Percentiles rank a stretch among this genome's conserved stretches.
Conservation (phyloP, 2,888 invertebrate genomes). For the Cyclophora punctaria region DNA sequence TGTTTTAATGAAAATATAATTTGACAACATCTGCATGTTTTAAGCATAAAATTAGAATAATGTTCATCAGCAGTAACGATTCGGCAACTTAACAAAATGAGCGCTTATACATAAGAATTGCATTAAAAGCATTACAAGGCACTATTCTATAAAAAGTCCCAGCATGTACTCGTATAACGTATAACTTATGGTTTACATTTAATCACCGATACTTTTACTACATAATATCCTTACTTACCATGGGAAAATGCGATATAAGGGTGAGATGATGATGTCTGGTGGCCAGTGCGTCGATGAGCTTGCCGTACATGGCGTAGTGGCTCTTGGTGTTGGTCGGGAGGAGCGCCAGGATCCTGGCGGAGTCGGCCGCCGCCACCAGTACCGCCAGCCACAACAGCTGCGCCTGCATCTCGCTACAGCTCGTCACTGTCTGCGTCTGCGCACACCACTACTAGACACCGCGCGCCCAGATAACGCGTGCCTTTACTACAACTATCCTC, state of each 20-base stretch:
- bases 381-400: constrained; percentile 39
- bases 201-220: no score
- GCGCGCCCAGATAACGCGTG: constrained; percentile 28
- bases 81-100: no score
- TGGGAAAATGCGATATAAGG: constrained; percentile 63
- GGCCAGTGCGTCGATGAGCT: constrained; percentile 60
- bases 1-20: no score
- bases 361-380: constrained; percentile 35
- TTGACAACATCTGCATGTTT: no score
- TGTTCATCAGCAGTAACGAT: no score
- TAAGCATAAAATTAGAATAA: no score
- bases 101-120: no score
- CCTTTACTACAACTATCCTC: constrained; percentile 8
- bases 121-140: no score
- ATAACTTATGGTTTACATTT: no score
- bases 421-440: constrained; percentile 39
- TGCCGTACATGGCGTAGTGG: constrained; percentile 71
- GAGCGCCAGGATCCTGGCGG: constrained; percentile 61
- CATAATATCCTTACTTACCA: constrained; percentile 42
- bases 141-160: no score
- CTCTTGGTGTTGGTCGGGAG: constrained; percentile 71
- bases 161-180: no score
- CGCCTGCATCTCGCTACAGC: constrained; percentile 61
- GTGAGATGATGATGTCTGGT: constrained; percentile 58
- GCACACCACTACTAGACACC: constrained; percentile 20